These are phyloP conservation scores for Linepithema humile DNA, from an alignment of 1,140 invertebrate genomes.

Conservation along the genomic window DNA sequence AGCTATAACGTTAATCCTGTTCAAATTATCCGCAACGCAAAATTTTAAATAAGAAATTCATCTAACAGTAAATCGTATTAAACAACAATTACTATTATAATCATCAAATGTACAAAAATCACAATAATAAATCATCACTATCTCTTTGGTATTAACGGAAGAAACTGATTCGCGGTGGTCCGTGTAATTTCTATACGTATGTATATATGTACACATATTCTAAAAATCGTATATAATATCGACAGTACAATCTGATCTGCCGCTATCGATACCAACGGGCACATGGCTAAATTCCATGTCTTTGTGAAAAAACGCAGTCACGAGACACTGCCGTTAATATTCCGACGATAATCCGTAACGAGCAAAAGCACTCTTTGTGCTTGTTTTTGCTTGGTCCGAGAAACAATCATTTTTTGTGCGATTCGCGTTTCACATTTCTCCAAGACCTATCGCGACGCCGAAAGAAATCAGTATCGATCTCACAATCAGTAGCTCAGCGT, in stretches of 20 bases:
- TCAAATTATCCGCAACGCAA: background rate
- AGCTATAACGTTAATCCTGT: background rate
- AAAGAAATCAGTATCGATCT: conserved; percentile 10
- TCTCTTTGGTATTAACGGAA: conserved; percentile 66
- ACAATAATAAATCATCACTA: conserved; percentile 48
- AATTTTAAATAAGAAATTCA: background rate
- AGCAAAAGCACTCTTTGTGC: conserved; percentile 11
- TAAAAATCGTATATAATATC: conserved; percentile 52
- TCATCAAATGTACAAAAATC: conserved; percentile 65
- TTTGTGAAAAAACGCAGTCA: conserved; percentile 20
- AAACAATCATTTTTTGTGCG: conserved; percentile 50
- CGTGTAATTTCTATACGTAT: conserved; percentile 52
- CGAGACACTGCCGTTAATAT: conserved; percentile 16
- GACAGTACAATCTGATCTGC: conserved; percentile 20
- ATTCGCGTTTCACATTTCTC: conserved; percentile 3
- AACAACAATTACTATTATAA: background rate
- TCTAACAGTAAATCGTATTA: conserved; percentile 25
- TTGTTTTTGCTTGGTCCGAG: conserved; percentile 66
- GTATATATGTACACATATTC: conserved; percentile 54
- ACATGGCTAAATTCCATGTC: conserved; percentile 16
- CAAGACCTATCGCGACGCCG: background rate
- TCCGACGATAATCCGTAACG: conserved; percentile 37
- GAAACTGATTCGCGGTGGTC: conserved; percentile 70
- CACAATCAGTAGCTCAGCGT: background rate
- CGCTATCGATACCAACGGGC: conserved; percentile 24